Evolutionary conservation across 2,113 vertebrate species (phyloP), one percentile per base, ranked within the genome.

Genomic region (Pollimyrus isidori): DNA sequence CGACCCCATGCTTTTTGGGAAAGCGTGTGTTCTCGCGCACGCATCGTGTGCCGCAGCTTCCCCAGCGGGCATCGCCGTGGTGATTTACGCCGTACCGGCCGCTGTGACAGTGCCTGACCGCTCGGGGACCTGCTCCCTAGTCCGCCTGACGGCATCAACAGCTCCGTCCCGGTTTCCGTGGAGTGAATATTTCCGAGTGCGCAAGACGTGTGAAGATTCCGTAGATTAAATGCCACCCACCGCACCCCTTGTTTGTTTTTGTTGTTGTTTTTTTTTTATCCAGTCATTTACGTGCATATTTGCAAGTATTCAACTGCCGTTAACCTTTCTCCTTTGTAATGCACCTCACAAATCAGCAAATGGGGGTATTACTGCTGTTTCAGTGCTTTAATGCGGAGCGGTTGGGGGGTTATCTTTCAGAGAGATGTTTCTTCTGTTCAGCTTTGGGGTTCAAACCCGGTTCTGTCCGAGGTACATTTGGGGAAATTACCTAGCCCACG

Each of bases 251-350:
- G 9, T 10, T 53, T 45, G 76, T 65, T 65, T 65, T 62, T 7
- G n/a, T 26, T 48, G 46, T 9, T 48, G 6, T 46, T 7, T 7
- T 42, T 7, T 82, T 39, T 45, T 21, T 21, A 82, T 6, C n/a
- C 85, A 53, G 48, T 53, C 7, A n/a, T 56, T 46, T 49, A 39
- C 73, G 45, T 83, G 23, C 49, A 83, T 83, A 83, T 89, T 89
- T 50, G 56, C 50, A 56, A 82, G 69, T n/a, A 39, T 39, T 87
- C 56, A 21, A 39, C 52, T 87, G 88, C 53, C 45, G 56, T 69
- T 19, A 73, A 88, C 88, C 87, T 88, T 88, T 92, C 87, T 91
- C 88, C 87, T 84, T 88, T 73, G 88, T 87, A 86, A 90, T 85
- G 88, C 86, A 83, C 90, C 89, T 86, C 86, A 90, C 52, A 90